Base-by-base conservation (phyloP, 2,888 invertebrate genomes). In the Ophion slaviceki region DNA sequence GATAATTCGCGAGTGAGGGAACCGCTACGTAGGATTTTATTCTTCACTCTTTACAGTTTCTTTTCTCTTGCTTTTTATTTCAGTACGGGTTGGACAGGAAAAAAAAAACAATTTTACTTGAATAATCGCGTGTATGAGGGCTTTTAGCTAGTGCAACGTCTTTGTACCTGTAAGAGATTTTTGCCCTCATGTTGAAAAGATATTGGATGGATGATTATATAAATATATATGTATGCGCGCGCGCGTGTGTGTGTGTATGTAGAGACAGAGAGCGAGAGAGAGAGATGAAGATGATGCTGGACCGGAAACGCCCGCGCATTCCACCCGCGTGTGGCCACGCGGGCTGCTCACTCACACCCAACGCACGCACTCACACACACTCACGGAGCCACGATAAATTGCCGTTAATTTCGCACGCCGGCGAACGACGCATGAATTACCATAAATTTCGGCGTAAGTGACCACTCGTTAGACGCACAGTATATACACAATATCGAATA, bases 371-470 rank as follows among this genome's bases (percentile, higher is more conserved):
- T 24, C 70, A 45, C 11, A 45, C 59, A 53, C 82, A 1, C 24
- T 10, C 71, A 66, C 59, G 36, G 40, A 24, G 74, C 8, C 53
- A 28, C 82, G 75, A 85, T 87, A 88, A 88, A 87, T 88, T 88
- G 86, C 87, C 86, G 86, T 89, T 90, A 89, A 89, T 89, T 90
- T 89, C 82, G 84, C 86, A 45, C 57, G 53, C 80, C 86, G 82
- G 80, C 75, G 87, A 86, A 72, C 87, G 85, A 82, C 83, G 87
- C 89, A 88, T 87, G 85, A 86, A 89, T 90, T 89, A 89, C 86
- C 89, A 89, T 89, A 89, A 89, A 90, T 89, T 88, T 88, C 82
- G 88, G 87, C 86, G 87, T 87, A 88, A 90, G 88, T 87, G 89
- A 89, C 89, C 89, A 87, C 86, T 89, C 87, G 89, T 90, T 90